These are phyloP conservation scores for Scolopax rusticola DNA, from an alignment of 2,797 vertebrate genomes.

Conservation along the genomic window DNA sequence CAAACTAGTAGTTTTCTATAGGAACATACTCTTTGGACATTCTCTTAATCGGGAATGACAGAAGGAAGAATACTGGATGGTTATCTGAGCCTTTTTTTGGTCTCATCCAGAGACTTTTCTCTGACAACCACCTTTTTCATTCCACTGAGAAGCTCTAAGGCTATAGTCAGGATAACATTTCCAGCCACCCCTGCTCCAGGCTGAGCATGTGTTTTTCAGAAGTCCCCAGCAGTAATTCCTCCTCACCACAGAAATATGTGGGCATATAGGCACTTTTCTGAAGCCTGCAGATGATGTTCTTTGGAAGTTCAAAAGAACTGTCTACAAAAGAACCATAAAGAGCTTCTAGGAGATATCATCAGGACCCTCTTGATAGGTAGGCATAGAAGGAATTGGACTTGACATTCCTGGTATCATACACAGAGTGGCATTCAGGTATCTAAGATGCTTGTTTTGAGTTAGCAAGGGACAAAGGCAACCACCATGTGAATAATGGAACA, in stretches of 20 bases:
- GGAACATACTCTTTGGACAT: background rate
- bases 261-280: background rate
- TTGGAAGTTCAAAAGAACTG: background rate
- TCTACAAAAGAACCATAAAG: background rate
- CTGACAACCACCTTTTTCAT: background rate
- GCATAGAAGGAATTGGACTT: background rate
- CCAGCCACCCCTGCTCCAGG: background rate
- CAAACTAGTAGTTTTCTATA: background rate
- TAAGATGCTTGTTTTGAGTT: background rate
- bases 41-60: background rate
- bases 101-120: background rate
- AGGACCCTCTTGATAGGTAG: background rate
- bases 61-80: background rate
- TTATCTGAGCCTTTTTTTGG: rapidly evolving
- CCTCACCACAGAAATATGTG: background rate
- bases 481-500: background rate
- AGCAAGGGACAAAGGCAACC: background rate
- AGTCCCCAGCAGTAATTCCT: background rate
- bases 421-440: background rate
- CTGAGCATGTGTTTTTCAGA: background rate
- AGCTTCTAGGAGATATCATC: background rate
- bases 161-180: background rate
- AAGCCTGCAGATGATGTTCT: background rate
- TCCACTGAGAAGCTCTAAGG: background rate
- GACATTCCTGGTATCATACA: background rate